Evolutionary conservation across 2,888 invertebrate genomes (phyloP), one percentile per base, ranked within the genome.

Genomic region (Ophion costatus): DNA sequence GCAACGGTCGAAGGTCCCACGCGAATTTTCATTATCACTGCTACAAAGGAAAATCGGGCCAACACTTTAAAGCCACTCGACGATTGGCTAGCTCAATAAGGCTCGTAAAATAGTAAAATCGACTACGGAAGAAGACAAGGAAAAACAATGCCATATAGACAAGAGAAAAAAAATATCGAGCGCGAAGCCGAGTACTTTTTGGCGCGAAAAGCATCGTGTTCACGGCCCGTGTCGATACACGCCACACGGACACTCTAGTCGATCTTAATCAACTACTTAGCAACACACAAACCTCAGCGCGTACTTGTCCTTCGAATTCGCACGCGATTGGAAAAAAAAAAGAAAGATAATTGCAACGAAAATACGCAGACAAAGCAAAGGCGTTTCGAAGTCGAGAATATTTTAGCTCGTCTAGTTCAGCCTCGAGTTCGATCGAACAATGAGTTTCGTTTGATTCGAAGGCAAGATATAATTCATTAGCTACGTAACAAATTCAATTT

Each of bases 11-110:
- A 75, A 84, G 80, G 73, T 84, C 67, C 71, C 71, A 73, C 63
- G 63, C 69, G 69, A 70, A 70, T 74, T 78, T 17, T 64, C 56
- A 51, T 38, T 66, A 64, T 57, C 42, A 56, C 24, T 51, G 17
- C 14, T 51, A 51, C 14, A 51, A 51, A 14, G 51, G 14, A 66
- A 79, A 73, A 66, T 79, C 79, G 84, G 75, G 84, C 84, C 84
- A 84, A 79, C 63, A 84, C 79, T 84, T 82, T 75, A 79, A 84
- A 82, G 82, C 69, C 84, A 84, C 56, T 74, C 51, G 61, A 64
- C 22, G 51, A 71, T 75, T 79, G 84, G 82, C 84, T 79, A 79
- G 84, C 84, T 84, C 84, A 51, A 51, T 51, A 84, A 84, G 84
- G 82, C 84, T 84, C 84, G 79, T 42, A 73, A 75, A 17, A 73